Evolutionary conservation across 2,888 invertebrate genomes (phyloP).

Genomic region (Cryptocheilus praepositus): DNA sequence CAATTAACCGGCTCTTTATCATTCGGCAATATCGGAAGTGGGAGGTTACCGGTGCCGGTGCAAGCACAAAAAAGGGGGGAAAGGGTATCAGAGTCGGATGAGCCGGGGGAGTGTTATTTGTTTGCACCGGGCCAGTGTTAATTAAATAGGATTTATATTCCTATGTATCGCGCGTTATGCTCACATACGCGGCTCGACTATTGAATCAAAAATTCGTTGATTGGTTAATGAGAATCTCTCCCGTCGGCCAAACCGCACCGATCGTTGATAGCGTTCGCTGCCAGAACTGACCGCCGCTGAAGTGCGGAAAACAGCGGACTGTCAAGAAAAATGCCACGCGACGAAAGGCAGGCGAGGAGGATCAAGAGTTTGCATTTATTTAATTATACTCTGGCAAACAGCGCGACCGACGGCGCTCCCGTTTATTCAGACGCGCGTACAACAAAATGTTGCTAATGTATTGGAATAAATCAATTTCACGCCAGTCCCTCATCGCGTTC

Average conservation of each 20-base stretch:
- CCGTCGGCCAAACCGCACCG: background rate
- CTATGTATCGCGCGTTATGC: constrained; percentile 20
- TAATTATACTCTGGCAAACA: too few species aligned
- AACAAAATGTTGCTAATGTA: background rate
- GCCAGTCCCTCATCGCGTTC: background rate
- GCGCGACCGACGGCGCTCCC: too few species aligned
- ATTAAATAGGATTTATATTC: constrained; percentile 59
- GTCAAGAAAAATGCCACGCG: background rate
- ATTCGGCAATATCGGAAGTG: constrained; percentile 50
- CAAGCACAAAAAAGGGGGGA: constrained; percentile 33
- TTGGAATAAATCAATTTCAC: background rate
- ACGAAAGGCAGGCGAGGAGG: background rate
- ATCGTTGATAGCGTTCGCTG: background rate
- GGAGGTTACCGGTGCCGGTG: constrained; percentile 30
- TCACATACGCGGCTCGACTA: constrained; percentile 9
- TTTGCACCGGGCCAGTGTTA: constrained; percentile 53
- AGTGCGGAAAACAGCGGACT: too few species aligned
- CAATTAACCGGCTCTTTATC: constrained; percentile 56
- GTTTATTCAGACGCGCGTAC: background rate
- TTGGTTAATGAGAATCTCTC: constrained; percentile 18
- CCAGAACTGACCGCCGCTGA: too few species aligned
- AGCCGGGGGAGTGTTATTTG: constrained; percentile 49
- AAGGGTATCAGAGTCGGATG: constrained; percentile 36
- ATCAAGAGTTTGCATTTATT: background rate
- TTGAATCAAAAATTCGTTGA: constrained; percentile 48